Percentiles rank a stretch among this genome's conserved stretches.
Evolutionary conservation across 2,888 invertebrate species (phyloP).

Genomic region (Drosophila ezoana): DNA sequence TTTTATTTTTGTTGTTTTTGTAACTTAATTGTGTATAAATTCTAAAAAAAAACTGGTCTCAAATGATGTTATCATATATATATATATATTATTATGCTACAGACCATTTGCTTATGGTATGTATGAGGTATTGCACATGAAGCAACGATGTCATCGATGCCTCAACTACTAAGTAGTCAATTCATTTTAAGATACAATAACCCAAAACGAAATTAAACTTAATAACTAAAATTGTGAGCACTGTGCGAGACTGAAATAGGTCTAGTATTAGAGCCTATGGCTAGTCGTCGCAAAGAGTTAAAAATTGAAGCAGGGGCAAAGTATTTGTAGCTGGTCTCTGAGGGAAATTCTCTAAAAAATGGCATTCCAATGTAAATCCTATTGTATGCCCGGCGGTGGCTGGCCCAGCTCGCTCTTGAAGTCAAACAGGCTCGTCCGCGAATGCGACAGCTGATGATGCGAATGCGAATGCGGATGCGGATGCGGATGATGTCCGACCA

Average conservation of each 20-base stretch:
- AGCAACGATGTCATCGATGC: conserved; percentile 58
- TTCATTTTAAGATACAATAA: conserved; percentile 32
- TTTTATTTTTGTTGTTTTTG: conserved; percentile 28
- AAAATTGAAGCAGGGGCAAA: too few relatives aligned
- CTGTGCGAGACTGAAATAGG: conserved; percentile 1
- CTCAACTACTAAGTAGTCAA: conserved; percentile 70
- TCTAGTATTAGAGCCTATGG: conserved; percentile 8
- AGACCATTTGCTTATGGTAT: too few relatives aligned
- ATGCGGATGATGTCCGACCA: conserved; percentile 84
- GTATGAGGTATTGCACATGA: conserved; percentile 77
- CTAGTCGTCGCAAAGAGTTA: conserved; percentile 6
- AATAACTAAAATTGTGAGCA: conserved; percentile 34
- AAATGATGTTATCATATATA: conserved; percentile 18
- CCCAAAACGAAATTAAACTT: conserved; percentile 33
- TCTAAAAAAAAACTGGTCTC: conserved; percentile 52
- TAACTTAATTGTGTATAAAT: conserved; percentile 13
- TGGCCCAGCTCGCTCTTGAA: conserved; percentile 85
- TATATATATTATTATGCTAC: too few relatives aligned
- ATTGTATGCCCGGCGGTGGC: conserved; percentile 85
- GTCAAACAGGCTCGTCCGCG: conserved; percentile 84
- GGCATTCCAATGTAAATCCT: conserved; percentile 85
- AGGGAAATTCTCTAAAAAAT: conserved; percentile 84
- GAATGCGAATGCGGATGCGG: conserved; percentile 79
- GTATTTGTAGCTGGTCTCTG: conserved; percentile 75
- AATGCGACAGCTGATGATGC: conserved; percentile 84